These are phyloP conservation scores for Acromyrmex charruanus DNA, from an alignment of 1,140 invertebrate genomes.

Conservation along the genomic window DNA sequence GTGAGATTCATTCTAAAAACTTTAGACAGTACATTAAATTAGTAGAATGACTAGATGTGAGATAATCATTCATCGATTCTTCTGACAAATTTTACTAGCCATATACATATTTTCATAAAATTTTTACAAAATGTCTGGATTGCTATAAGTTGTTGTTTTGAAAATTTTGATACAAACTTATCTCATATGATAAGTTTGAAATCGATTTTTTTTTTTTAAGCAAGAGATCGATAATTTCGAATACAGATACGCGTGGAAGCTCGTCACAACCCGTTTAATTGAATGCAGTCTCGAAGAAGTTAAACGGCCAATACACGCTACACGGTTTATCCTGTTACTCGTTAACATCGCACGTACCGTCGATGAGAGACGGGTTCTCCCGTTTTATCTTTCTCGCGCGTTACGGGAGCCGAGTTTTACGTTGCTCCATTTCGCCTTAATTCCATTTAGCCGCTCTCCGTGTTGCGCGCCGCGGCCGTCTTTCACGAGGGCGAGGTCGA, in stretches of 20 bases:
- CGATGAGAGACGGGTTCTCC: neutral
- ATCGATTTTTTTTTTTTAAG: neutral
- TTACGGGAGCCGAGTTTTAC: slow-evolving; percentile 54
- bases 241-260: neutral
- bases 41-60: no score
- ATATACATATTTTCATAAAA: no score
- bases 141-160: no score
- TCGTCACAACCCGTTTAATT: slow-evolving; percentile 4
- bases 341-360: slow-evolving; percentile 28
- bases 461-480: neutral
- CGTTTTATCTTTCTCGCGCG: slow-evolving; percentile 1
- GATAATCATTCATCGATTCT: no score
- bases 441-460: slow-evolving; percentile 58
- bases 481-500: slow-evolving; percentile 4
- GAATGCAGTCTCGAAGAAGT: slow-evolving; percentile 24
- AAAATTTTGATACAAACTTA: no score
- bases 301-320: slow-evolving; percentile 19
- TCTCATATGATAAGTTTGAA: neutral
- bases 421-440: slow-evolving; percentile 67
- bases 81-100: no score
- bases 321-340: slow-evolving; percentile 18
- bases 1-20: no score
- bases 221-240: neutral
- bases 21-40: no score
- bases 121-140: no score